Conservation (phyloP, 30 jellyfish, hydroid and myxozoan species). For the Chironex yamaguchii region DNA sequence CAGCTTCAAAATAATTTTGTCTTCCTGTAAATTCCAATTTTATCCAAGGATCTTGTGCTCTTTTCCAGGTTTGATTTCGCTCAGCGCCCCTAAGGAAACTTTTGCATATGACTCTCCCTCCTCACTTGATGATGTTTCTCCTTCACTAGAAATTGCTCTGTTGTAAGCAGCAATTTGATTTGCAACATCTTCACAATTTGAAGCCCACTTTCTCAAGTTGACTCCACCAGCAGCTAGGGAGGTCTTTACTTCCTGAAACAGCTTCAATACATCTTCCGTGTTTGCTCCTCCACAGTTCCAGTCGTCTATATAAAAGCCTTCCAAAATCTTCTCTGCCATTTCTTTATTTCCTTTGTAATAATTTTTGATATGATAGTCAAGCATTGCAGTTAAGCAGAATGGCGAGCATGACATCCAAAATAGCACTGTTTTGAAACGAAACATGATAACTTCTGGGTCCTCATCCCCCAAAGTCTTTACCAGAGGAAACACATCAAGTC, state of each 20-base stretch:
- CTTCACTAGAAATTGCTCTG: neutral
- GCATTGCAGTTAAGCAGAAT: conserved; percentile 37
- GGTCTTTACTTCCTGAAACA: conserved; percentile 17
- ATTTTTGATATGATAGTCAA: conserved; percentile 7
- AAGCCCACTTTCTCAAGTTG: conserved; percentile 51
- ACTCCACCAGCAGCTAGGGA: conserved; percentile 49
- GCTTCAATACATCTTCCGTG: conserved; percentile 3
- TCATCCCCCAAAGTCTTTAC: neutral
- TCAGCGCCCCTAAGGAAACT: conserved; percentile 23
- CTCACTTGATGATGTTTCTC: neutral
- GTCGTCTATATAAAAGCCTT: conserved; percentile 32
- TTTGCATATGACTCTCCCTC: conserved; percentile 4
- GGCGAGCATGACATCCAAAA: conserved; percentile 53
- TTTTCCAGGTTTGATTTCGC: conserved; percentile 2
- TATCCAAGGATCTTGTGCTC: conserved; percentile 43
- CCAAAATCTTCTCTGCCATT: conserved; percentile 38
- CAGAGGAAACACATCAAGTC: conserved; percentile 5
- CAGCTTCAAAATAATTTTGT: conserved; percentile 5
- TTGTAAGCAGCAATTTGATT: neutral
- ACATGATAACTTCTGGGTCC: neutral
- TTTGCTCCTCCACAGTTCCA: conserved; percentile 50
- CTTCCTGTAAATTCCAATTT: conserved; percentile 30
- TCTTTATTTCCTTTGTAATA: conserved; percentile 8
- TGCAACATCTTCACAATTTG: conserved; percentile 12
- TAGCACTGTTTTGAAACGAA: conserved; percentile 13